Base-by-base conservation (phyloP, 2,888 invertebrate genomes). In the Trichogramma dendrolimi region DNA sequence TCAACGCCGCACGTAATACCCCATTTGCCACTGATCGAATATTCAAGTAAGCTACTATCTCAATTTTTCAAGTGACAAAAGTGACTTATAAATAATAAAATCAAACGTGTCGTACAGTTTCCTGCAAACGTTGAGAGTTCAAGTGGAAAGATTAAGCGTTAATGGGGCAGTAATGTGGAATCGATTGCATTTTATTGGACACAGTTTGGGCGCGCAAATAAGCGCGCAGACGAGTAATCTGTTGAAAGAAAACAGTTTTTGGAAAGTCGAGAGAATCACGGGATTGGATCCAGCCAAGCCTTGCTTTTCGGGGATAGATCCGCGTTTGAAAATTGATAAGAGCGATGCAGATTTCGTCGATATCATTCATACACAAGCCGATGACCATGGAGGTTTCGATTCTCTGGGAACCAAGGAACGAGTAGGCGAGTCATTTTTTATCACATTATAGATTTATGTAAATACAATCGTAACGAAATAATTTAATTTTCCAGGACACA, bases 271-370 rank as follows among this genome's bases (percentile, higher is more conserved):
- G 5, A 71, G 76, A 61, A 75, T 81, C 62, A 75, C 72, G 80
- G 87, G 86, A 51, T 73, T 87, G 63, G 87, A 87, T 68, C 86
- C 87, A 11, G 86, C 86, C 0, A 85, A 85, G 59, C 86, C 86
- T 0, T 86, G 86, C 67, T 87, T 86, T 72, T 80, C 79, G 10
- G 80, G 81, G 0, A 70, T 75, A 0, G 79, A 79, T 61, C 60
- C 73, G 1, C 74, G 78, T 0, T 82, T 85, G 64, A 79, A 83
- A 6, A 69, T 87, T 64, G 84, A 85, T 69, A 73, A 77, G 4
- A 73, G 79, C 0, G 86, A 87, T 65, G 87, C 87, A 0, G 80
- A 81, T 42, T 85, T 83, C 58, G 85, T 87, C 0, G 87, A 87
- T 67, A 80, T 86, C 41, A 85, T 87, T 60, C 87, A 87, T 69